Conservation (phyloP, 2,797 vertebrate species). For the Xyrichtys novacula region DNA sequence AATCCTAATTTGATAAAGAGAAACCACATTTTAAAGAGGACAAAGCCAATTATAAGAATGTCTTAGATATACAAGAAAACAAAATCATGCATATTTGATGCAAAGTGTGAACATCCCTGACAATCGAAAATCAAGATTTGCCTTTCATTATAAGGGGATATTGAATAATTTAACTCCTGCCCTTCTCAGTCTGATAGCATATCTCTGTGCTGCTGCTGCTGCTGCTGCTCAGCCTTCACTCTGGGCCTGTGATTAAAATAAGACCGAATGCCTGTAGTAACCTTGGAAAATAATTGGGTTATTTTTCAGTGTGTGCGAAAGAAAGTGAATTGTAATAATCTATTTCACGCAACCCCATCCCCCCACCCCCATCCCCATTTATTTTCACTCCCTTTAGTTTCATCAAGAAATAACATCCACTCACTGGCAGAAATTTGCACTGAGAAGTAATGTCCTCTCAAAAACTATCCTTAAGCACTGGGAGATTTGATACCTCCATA, state of each 20-base stretch:
- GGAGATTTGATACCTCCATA: constrained; percentile 31
- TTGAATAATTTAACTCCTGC: constrained; percentile 66
- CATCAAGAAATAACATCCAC: constrained; percentile 53
- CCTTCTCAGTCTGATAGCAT: constrained; percentile 42
- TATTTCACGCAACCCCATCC: constrained; percentile 56
- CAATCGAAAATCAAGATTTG: constrained; percentile 58
- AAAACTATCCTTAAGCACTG: constrained; percentile 10
- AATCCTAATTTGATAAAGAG: too few relatives aligned
- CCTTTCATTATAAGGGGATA: constrained; percentile 51
- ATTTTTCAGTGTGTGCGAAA: constrained; percentile 68
- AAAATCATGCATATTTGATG: constrained; percentile 32
- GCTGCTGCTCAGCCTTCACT: constrained; percentile 43
- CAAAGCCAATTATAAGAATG: constrained; percentile 4
- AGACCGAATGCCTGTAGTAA: constrained; percentile 51
- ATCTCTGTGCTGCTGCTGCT: constrained; percentile 37
- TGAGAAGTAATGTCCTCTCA: constrained; percentile 27
- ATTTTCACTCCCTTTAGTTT: constrained; percentile 64
- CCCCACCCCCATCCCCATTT: too few relatives aligned
- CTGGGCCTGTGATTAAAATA: constrained; percentile 64
- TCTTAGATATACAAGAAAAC: constrained; percentile 5
- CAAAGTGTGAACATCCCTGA: constrained; percentile 43
- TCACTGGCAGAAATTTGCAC: constrained; percentile 7
- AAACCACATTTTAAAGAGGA: neutral
- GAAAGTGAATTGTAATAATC: constrained; percentile 71
- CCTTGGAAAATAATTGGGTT: constrained; percentile 75